Percentiles rank a stretch among this genome's conserved stretches.
These are phyloP conservation scores for Enoplosus armatus DNA, from an alignment of 2,797 vertebrate species.

Conservation along the genomic window DNA sequence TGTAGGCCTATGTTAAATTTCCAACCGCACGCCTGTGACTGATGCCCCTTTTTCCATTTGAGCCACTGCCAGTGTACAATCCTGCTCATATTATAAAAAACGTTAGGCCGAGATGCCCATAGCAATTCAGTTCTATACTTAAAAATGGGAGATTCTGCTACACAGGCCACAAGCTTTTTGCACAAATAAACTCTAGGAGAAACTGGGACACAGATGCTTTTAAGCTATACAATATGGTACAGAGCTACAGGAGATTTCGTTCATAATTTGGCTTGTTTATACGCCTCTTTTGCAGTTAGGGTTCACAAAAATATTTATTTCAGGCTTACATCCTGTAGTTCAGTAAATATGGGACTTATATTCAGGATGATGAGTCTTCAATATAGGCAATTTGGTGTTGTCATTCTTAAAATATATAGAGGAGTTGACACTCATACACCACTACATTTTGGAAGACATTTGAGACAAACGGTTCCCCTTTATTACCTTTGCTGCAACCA, in stretches of 20 bases:
- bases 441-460: neutral
- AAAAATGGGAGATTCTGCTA: slow-evolving; percentile 40
- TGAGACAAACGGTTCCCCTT: no score
- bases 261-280: slow-evolving; percentile 27
- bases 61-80: slow-evolving; percentile 54
- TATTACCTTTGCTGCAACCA: neutral
- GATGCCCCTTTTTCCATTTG: slow-evolving; percentile 64
- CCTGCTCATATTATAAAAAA: slow-evolving; percentile 44
- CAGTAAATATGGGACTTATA: neutral
- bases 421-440: neutral
- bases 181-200: slow-evolving; percentile 46
- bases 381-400: neutral
- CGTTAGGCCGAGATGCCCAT: slow-evolving; percentile 45
- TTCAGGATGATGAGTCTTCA: neutral
- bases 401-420: neutral
- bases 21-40: slow-evolving; percentile 62
- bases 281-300: slow-evolving; percentile 21
- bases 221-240: slow-evolving; percentile 35
- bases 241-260: slow-evolving; percentile 11
- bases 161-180: slow-evolving; percentile 30
- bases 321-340: neutral
- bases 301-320: slow-evolving; percentile 8
- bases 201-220: slow-evolving; percentile 32
- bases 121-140: slow-evolving; percentile 47
- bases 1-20: slow-evolving; percentile 65